These are phyloP conservation scores for Lutjanus erythropterus DNA, from an alignment of 2,113 vertebrate genomes.

Conservation along the genomic window DNA sequence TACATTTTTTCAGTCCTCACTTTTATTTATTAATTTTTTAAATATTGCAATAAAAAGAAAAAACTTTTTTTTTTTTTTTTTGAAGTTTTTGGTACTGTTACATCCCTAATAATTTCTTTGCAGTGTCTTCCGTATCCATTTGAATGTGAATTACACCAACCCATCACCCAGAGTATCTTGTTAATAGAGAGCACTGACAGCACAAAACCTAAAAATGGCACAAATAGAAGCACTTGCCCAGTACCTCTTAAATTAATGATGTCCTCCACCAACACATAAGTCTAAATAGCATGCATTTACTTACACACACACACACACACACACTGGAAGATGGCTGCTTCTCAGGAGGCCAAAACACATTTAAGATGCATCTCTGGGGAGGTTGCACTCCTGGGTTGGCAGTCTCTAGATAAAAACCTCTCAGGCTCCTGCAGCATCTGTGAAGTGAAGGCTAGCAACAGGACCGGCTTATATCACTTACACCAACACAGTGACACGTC, in stretches of 20 bases:
- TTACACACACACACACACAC: constrained; percentile 12
- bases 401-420: constrained; percentile 46
- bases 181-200: constrained; percentile 23
- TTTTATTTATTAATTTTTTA: no score
- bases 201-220: constrained; percentile 54
- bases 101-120: background rate
- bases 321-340: constrained; percentile 25
- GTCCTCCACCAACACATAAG: constrained; percentile 25
- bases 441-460: constrained; percentile 46
- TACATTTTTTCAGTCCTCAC: no score
- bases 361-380: constrained; percentile 45
- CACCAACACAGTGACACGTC: constrained; percentile 31
- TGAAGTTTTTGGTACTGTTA: no score
- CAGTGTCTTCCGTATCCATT: background rate
- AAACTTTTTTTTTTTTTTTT: no score
- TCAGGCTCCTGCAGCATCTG: constrained; percentile 40
- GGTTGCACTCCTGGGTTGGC: constrained; percentile 5
- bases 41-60: no score
- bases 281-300: constrained; percentile 33
- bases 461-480: constrained; percentile 40
- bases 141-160: constrained; percentile 21
- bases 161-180: background rate
- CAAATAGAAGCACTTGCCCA: constrained; percentile 63
- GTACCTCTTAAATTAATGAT: constrained; percentile 71
- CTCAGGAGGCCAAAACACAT: constrained; percentile 41